These are phyloP conservation scores for Aphelenchoides avenae DNA, from an alignment of 1,140 invertebrate genomes.

Conservation along the genomic window DNA sequence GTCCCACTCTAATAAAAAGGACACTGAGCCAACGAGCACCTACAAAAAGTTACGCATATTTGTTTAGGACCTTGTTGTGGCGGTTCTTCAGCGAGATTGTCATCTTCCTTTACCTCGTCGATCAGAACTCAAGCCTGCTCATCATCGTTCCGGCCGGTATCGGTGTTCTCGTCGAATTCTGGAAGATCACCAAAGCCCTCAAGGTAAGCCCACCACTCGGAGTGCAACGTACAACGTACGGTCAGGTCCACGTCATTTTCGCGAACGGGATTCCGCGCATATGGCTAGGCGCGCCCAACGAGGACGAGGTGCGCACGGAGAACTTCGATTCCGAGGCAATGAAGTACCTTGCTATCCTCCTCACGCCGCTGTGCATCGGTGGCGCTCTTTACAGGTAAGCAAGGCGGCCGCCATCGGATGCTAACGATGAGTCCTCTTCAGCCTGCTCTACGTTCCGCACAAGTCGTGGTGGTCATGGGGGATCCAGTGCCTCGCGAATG, in stretches of 20 bases:
- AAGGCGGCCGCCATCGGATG: too few species aligned
- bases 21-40: constrained; percentile 70
- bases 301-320: constrained; percentile 74
- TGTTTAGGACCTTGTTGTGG: too few species aligned
- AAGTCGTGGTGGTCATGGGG: constrained; percentile 94
- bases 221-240: constrained; percentile 9
- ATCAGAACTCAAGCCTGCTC: constrained; percentile 84
- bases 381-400: constrained; percentile 74
- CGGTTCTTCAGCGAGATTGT: constrained; percentile 84
- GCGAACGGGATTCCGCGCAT: constrained; percentile 26
- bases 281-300: constrained; percentile 60
- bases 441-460: constrained; percentile 83
- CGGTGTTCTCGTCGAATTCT: constrained; percentile 75
- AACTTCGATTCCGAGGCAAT: constrained; percentile 77
- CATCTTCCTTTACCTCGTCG: constrained; percentile 87
- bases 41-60: constrained; percentile 84
- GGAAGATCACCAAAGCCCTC: constrained; percentile 74
- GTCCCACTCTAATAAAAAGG: constrained; percentile 77
- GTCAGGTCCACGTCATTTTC: constrained; percentile 28
- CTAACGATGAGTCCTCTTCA: constrained; percentile 13
- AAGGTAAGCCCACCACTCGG: too few species aligned
- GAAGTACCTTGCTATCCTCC: constrained; percentile 79
- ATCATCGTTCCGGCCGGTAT: constrained; percentile 81
- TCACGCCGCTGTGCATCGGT: constrained; percentile 80
- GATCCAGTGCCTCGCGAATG: constrained; percentile 85